Base-by-base conservation (phyloP, 2,113 vertebrate genomes). In the Pseudorectes ferrugineus region DNA sequence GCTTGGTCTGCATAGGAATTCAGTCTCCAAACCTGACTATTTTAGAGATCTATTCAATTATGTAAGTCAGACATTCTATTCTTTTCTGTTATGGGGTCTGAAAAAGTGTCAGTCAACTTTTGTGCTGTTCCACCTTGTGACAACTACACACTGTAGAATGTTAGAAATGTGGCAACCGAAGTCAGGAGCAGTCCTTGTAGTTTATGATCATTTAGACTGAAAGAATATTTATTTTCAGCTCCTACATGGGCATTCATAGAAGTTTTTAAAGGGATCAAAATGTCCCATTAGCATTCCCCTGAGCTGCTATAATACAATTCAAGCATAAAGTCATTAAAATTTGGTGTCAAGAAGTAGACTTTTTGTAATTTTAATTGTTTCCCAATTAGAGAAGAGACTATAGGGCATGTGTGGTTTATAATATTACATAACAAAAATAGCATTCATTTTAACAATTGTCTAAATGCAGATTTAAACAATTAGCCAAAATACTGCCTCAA, bases 381-480 rank as follows among this genome's bases (percentile, higher is more conserved):
- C 72, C 94, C 93, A 95, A 78, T 83, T 95, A 96, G 66, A 96
- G 91, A 96, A 97, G 10, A 94, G 65, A 89, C 73, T 77, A 87
- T 57, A 96, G 59, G 71, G 33, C 85, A n/a, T 36, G 71, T 91
- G 72, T 91, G 74, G 80, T 94, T 94, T 96, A 54, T 87, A 96
- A 89, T 48, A 93, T 90, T 96, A 70, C 55, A 68, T 66, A 92
- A 96, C 33, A 88, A 92, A 97, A 97, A 92, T 48, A 96, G 84
- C 22, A 4, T 92, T 92, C 71, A 92, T 94, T 96, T 97, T 80
- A 96, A 87, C 76, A 95, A 97, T 85, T 95, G 88, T 94, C 74
- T 90, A 96, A 95, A 80, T 70, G 63, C 88, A 96, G 80, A 88
- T 96, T 97, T 97, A 96, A 97, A 70, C 52, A 89, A 96, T 96